Evolutionary conservation across 2,888 invertebrate species (phyloP).

Genomic region (Cheilosia pagana): DNA sequence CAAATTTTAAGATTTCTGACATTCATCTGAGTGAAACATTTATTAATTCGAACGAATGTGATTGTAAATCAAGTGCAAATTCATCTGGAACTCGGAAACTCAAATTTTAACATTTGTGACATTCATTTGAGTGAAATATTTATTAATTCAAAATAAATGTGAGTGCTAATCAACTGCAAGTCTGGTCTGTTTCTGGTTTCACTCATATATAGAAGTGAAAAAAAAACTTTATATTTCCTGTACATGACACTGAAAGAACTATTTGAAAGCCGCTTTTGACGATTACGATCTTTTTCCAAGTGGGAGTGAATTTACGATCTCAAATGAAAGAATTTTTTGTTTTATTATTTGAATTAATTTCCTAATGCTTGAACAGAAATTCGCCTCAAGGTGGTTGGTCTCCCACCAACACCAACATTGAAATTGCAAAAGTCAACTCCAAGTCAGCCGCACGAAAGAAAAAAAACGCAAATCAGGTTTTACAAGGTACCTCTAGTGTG

Average conservation of each 20-base stretch:
- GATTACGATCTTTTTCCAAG: neutral
- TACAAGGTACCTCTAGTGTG: slow-evolving; percentile 36
- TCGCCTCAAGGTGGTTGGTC: slow-evolving; percentile 21
- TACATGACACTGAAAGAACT: neutral
- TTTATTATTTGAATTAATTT: slow-evolving; percentile 13
- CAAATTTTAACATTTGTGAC: too few species aligned
- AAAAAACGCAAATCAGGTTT: slow-evolving; percentile 35
- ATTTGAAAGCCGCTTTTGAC: neutral
- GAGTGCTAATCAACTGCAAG: too few species aligned
- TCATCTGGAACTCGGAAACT: too few species aligned
- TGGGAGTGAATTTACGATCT: neutral
- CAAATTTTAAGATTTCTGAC: too few species aligned
- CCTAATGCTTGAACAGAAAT: slow-evolving; percentile 1
- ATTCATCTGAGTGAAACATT: too few species aligned
- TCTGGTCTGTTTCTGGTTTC: too few species aligned
- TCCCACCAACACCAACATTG: slow-evolving; percentile 20
- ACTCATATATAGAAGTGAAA: too few species aligned
- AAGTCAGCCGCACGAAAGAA: slow-evolving; percentile 20
- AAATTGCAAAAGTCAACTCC: slow-evolving; percentile 43
- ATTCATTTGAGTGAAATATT: too few species aligned
- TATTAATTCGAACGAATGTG: too few species aligned
- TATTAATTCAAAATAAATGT: too few species aligned
- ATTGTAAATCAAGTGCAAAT: too few species aligned
- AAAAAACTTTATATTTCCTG: too few species aligned
- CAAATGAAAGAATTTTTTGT: slow-evolving; percentile 32